These are phyloP conservation scores for Anticlea derivata DNA, from an alignment of 2,888 invertebrate species.

Conservation along the genomic window DNA sequence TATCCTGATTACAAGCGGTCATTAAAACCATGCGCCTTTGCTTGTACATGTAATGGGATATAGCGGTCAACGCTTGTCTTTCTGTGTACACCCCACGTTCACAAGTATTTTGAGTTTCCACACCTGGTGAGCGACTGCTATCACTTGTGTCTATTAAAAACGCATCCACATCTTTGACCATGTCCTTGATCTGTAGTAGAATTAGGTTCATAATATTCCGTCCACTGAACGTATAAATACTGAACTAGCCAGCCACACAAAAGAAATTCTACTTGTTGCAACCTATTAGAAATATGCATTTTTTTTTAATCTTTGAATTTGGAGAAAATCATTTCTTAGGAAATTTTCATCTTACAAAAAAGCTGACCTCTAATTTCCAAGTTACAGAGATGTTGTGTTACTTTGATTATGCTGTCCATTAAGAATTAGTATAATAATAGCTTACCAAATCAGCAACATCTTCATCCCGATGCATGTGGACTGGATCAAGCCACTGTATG, in stretches of 20 bases:
- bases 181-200: conserved; percentile 15
- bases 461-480: conserved; percentile 50
- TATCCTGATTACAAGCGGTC: conserved; percentile 46
- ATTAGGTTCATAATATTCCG: background rate
- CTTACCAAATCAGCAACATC: conserved; percentile 50
- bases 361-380: too few species aligned
- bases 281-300: too few species aligned
- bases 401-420: background rate
- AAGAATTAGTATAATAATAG: background rate
- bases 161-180: conserved; percentile 18
- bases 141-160: background rate
- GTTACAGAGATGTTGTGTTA: too few species aligned
- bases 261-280: too few species aligned
- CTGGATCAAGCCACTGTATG: conserved; percentile 63
- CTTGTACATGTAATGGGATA: conserved; percentile 54
- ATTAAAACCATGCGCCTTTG: conserved; percentile 45
- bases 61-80: conserved; percentile 47
- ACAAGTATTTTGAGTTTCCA: conserved; percentile 9
- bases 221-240: too few species aligned
- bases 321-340: too few species aligned
- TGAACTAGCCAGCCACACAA: too few species aligned
- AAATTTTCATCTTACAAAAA: too few species aligned
- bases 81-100: conserved; percentile 30
- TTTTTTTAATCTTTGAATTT: too few species aligned
- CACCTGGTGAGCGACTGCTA: background rate